Evolutionary conservation across 2,797 vertebrate species (phyloP).

Genomic region (Atherinosoma microstoma): DNA sequence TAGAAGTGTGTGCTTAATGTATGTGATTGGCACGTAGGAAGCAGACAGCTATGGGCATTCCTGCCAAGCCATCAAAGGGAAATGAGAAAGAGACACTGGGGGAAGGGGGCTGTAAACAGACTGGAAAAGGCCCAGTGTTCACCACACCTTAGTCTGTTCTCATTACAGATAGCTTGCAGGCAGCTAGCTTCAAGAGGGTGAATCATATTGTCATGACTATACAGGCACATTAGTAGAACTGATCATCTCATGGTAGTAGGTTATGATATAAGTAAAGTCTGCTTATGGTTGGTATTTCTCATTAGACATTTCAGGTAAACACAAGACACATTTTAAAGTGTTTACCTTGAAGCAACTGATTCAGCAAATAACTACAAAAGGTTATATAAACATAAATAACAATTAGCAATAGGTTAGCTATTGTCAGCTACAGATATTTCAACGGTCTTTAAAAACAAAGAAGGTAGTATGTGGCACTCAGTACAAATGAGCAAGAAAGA

Average conservation of each 20-base stretch:
- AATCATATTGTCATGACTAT: neutral
- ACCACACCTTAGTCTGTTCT: constrained; percentile 18
- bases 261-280: neutral
- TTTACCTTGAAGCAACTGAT: neutral
- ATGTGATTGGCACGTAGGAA: constrained; percentile 44
- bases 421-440: neutral
- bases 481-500: neutral
- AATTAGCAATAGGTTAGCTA: neutral
- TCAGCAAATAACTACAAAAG: neutral
- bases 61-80: constrained; percentile 58
- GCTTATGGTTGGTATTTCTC: neutral
- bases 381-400: neutral
- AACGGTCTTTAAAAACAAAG: neutral
- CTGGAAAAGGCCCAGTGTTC: constrained; percentile 41
- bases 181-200: neutral
- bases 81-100: constrained; percentile 36
- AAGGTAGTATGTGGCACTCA: neutral
- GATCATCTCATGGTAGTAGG: too few species aligned
- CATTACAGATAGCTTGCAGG: neutral
- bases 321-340: neutral
- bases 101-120: constrained; percentile 23
- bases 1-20: constrained; percentile 47
- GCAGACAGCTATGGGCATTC: constrained; percentile 57
- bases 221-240: neutral
- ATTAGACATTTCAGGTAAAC: neutral